Conservation (phyloP, 35 echinoderm and acorn worm species). For the Heliocidaris erythrogramma region DNA sequence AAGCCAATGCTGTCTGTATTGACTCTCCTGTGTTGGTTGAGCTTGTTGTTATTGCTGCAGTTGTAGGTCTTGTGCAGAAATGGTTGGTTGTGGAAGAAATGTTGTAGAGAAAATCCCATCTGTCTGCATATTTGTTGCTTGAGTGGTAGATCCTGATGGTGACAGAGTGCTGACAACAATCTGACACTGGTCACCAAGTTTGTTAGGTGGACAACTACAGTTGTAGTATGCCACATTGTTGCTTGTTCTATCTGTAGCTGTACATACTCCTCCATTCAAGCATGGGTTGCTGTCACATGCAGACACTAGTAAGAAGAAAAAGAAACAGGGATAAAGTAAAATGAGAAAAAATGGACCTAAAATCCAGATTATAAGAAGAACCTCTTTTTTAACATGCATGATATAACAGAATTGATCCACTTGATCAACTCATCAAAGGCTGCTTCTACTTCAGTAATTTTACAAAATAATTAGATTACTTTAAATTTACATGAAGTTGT, state of each 20-base stretch:
- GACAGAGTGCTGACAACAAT: slow-evolving; percentile 36
- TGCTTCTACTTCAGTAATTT: too few species aligned
- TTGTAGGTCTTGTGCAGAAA: neutral
- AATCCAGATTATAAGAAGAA: neutral
- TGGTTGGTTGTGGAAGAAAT: neutral
- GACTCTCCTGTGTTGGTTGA: neutral
- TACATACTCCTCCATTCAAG: slow-evolving; percentile 30
- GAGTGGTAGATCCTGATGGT: neutral
- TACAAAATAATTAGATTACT: too few species aligned
- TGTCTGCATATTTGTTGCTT: too few species aligned
- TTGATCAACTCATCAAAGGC: too few species aligned
- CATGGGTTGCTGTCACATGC: slow-evolving; percentile 37
- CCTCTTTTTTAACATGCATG: neutral
- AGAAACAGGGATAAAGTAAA: neutral
- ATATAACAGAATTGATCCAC: neutral
- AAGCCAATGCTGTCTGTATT: neutral
- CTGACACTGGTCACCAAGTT: neutral
- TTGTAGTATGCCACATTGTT: slow-evolving; percentile 16
- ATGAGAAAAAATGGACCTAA: neutral
- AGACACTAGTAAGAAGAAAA: slow-evolving; percentile 13
- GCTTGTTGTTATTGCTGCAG: neutral
- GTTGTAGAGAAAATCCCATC: neutral
- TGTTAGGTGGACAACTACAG: slow-evolving; percentile 4
- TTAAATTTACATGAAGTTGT: too few species aligned
- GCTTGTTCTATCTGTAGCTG: neutral